Evolutionary conservation across 2,797 vertebrate species (phyloP).

Genomic region (Glyptemys insculpta): DNA sequence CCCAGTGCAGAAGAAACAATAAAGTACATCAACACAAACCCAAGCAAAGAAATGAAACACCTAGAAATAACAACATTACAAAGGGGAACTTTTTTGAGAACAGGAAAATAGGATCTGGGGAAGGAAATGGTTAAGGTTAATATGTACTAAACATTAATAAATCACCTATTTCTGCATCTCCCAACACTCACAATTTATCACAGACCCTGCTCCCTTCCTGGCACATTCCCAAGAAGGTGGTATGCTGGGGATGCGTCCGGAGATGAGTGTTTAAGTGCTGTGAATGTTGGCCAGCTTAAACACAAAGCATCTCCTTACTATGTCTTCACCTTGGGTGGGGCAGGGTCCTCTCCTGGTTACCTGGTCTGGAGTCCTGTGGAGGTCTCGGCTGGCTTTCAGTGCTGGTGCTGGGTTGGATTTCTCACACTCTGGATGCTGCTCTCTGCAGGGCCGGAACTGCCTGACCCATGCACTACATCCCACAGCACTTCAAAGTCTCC

Average conservation of each 20-base stretch:
- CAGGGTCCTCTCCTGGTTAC: not conserved
- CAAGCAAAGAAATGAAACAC: not conserved
- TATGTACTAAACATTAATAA: not conserved
- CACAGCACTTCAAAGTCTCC: not conserved
- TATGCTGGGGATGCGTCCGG: not conserved
- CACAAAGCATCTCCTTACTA: not conserved
- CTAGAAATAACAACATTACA: not conserved
- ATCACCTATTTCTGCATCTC: not conserved
- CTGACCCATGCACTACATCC: not conserved
- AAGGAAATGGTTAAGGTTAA: not conserved
- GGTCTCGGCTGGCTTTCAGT: not conserved
- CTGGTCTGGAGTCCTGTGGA: not conserved
- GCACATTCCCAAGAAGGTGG: not conserved
- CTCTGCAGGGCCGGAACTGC: not conserved
- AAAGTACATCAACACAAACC: not conserved
- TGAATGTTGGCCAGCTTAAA: not conserved
- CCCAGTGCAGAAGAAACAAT: not conserved
- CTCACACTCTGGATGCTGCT: not conserved
- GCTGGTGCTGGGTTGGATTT: not conserved
- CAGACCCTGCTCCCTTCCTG: not conserved
- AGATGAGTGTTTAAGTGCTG: not conserved
- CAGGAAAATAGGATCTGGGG: not conserved
- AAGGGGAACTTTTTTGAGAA: no score
- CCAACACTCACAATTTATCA: not conserved
- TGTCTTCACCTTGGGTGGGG: not conserved